Evolutionary conservation across 2,888 invertebrate species (phyloP), one percentile per base, ranked within the genome.

Genomic region (Thymelicus acteon): DNA sequence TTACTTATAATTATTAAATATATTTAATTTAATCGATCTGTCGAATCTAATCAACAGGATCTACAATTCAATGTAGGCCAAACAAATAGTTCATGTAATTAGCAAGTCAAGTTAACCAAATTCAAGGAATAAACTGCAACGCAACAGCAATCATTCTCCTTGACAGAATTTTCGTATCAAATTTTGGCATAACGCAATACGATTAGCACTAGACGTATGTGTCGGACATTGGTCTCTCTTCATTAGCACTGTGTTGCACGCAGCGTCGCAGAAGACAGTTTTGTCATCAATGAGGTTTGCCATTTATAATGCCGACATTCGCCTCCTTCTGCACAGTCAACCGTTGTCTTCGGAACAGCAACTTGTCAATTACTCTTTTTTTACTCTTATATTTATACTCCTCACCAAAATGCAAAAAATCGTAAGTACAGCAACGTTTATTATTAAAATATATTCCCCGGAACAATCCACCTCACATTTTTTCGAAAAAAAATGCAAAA

Each of bases 191-290:
- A 76, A 78, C 69, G 73, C 66, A 76, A 68, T 73, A 70, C 60
- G 44, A 74, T 76, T 79, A 82, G 80, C 79, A 82, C 78, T 80
- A 74, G 80, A 79, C 74, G 79, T 77, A 77, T 84, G 82, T 78
- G 81, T 85, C 75, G 82, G 84, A 79, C 83, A 78, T 72, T 77
- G 57, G 79, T 78, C 80, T 84, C 80, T 84, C 79, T 79, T 78
- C 75, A 91, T 93, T 93, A 93, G 89, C 92, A 91, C 91, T 77
- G 72, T 77, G 79, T 88, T 88, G 86, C 84, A 82, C 76, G 75
- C n/a, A n/a, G n/a, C 72, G 64, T 69, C 58, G 78, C 72, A 79
- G 79, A 75, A 82, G 77, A 80, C 75, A 82, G 85, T 90, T 86
- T 89, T 87, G 89, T 81, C 88, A 90, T 80, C 85, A 80, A 84